phyloP scores from a whole-genome alignment of 2,888 invertebrate species.

The Prosapia bicincta region DNA sequence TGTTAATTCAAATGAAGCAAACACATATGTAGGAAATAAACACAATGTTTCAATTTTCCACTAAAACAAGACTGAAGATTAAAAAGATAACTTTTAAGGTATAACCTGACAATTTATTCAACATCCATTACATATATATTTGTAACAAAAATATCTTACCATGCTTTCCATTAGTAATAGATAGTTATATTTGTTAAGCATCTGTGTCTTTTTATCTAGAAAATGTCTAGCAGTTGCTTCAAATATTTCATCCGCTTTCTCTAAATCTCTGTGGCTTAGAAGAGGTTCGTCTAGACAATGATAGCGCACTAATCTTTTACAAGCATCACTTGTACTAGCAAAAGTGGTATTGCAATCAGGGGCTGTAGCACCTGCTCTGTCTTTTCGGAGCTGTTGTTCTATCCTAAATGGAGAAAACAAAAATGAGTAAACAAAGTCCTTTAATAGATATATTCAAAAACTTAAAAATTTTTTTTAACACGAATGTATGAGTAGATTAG shows the following conservation, averaged over 20 bases:
- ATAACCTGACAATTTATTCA: too few species aligned
- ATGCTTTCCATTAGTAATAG: conserved; percentile 73
- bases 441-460: neutral
- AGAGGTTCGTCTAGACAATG: conserved; percentile 70
- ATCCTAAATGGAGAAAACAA: conserved; percentile 52
- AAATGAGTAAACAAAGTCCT: too few species aligned
- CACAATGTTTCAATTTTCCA: too few species aligned
- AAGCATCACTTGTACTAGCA: conserved; percentile 66
- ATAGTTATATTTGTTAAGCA: conserved; percentile 70
- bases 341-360: conserved; percentile 73
- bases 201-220: conserved; percentile 63
- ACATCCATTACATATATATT: too few species aligned
- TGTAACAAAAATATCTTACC: conserved; percentile 56
- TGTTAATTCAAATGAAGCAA: too few species aligned
- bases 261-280: conserved; percentile 58
- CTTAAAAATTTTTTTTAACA: neutral
- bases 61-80: too few species aligned
- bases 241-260: conserved; percentile 66
- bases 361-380: conserved; percentile 68
- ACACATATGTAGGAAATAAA: too few species aligned
- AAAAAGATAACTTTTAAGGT: too few species aligned
- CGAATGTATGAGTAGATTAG: too few species aligned
- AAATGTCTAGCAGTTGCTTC: conserved; percentile 64
- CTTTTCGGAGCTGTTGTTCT: conserved; percentile 69
- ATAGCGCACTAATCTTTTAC: conserved; percentile 69